Conservation (phyloP, 1,140 invertebrate genomes). For the Sycophila sp. region DNA sequence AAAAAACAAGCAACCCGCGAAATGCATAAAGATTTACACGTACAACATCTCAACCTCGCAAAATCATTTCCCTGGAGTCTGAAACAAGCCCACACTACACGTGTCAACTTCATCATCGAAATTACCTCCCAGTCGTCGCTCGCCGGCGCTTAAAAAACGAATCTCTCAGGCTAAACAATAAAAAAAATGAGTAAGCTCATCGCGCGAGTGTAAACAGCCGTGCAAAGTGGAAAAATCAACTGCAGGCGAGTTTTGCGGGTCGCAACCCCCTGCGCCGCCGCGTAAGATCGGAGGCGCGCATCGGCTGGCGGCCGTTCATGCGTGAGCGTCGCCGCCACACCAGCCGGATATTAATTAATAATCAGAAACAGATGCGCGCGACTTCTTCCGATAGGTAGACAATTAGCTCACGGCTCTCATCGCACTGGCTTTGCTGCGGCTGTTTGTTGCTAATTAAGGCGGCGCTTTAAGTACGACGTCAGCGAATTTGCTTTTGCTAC, state of each 20-base stretch:
- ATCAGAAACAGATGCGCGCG: slow-evolving; percentile 64
- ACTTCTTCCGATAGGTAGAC: neutral
- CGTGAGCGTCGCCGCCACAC: slow-evolving; percentile 48
- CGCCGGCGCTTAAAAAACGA: too few relatives aligned
- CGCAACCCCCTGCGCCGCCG: too few relatives aligned
- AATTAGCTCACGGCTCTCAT: neutral
- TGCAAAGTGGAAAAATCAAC: neutral
- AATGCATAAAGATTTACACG: too few relatives aligned
- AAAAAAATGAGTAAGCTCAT: neutral
- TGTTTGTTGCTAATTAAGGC: slow-evolving; percentile 25
- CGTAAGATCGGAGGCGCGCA: too few relatives aligned
- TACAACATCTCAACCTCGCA: too few relatives aligned
- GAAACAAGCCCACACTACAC: too few relatives aligned
- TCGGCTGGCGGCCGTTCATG: slow-evolving; percentile 45
- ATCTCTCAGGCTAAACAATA: too few relatives aligned
- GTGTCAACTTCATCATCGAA: slow-evolving; percentile 15
- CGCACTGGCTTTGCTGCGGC: neutral
- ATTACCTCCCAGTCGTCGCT: neutral
- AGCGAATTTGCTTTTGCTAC: too few relatives aligned
- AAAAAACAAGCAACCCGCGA: too few relatives aligned
- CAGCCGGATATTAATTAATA: slow-evolving; percentile 65
- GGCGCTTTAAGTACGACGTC: too few relatives aligned
- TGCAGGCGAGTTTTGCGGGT: neutral
- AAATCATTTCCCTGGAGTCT: too few relatives aligned
- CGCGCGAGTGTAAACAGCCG: too few relatives aligned